Base-by-base conservation (phyloP, 2,797 vertebrate species). In the Brachyalestes nurse region DNA sequence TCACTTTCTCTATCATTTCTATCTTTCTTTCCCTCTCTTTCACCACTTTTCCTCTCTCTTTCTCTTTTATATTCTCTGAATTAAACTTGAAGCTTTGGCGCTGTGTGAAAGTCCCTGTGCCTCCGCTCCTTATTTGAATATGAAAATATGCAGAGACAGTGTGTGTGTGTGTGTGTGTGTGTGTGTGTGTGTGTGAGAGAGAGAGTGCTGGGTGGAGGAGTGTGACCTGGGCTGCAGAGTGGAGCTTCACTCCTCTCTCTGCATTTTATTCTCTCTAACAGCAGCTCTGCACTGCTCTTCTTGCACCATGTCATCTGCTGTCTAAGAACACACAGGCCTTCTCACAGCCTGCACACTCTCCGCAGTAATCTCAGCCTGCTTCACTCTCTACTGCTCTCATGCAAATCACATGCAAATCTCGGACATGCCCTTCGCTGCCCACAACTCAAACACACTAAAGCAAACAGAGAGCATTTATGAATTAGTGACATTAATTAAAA, bases 61-160 rank as follows among this genome's bases (percentile, higher is more conserved):
- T 25, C 21, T 25, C 21, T 61, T 9, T 13, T 13, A 5, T 28
- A 61, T 28, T 64, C 61, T 62, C 60, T 28, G 60, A 62, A 13
- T 64, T 6, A 34, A 17, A 64, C 6, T 61, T 16, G 25, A 16
- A 38, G 42, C 4, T 19, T 58, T 62, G 38, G 71, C n/a, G 9
- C 66, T 21, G 42, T 69, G 66, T 47, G 19, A 47, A 67, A 13
- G 66, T 82, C 28, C 10, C 23, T 40, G 66, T 72, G 34, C 72
- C 69, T 72, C 19, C 17, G 72, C 64, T 87, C 61, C 40, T 72
- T 17, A 79, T 88, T 87, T 86, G 76, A 81, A 86, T 88, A 84
- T 86, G 79, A 53, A 88, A 87, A 84, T 79, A 7, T 51, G 45
- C 21, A 14, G 19, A 47, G 74, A 42, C 34, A 21, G 34, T 19